Base-by-base conservation (phyloP, 2,888 invertebrate species). In the Hyppa rectilinea region DNA sequence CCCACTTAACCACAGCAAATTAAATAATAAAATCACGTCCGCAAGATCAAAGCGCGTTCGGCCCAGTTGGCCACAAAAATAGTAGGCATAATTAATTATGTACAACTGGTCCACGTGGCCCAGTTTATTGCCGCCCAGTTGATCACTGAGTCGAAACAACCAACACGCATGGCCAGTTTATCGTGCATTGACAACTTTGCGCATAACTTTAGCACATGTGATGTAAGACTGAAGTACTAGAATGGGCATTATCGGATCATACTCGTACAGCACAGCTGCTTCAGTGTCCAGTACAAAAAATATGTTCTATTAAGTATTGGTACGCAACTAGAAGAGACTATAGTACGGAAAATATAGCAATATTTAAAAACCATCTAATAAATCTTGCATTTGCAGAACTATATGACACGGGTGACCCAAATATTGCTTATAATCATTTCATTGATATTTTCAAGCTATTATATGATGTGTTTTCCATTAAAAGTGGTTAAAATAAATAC, bases 381-480 rank as follows among this genome's bases (percentile, higher is more conserved):
- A 47, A 47, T 47, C 45, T 47, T 47, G 12, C n/a, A 4, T 47
- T 47, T 47, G 10, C 47, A 9, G 36, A 55, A 55, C 36, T 55
- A 2, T 36, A 55, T 17, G 36, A 36, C 23, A 55, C 55, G 17
- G 17, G 36, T 55, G 55, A 55, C 9, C 36, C 36, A 55, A 55
- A 55, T 3, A 34, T 23, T 14, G 55, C 55, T 36, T 55, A 55
- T 55, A 55, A 36, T 55, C 1, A 36, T 55, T 55, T 36, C 36
- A 55, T 55, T 55, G 55, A 23, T 6, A 55, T 56, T 56, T 56
- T 26, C 38, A 56, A 56, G 38, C 38, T 56, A 20, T 38, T 56
- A 9, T 56, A 56, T 26, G 38, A 56, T 56, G 56, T 56, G 38
- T 56, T 56, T 56, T 56, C 56, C 36, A 26, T 26, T 56, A 10